A percentile compares a stretch with the other conserved stretches of the same genome.
phyloP scores from a whole-genome alignment of 2,113 vertebrate species.

The Pogona vitticeps region DNA sequence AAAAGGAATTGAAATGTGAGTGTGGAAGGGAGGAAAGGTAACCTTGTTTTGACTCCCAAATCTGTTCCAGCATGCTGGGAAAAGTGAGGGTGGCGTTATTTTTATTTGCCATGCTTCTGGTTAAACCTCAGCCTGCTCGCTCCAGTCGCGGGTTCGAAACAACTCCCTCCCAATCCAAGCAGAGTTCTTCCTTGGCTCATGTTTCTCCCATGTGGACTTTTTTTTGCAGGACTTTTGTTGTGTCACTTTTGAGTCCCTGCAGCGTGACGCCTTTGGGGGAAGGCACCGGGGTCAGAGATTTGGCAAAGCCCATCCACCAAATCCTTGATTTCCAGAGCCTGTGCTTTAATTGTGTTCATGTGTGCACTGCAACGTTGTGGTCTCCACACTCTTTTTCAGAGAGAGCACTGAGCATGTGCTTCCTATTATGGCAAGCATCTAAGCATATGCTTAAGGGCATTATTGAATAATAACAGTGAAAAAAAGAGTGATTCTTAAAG shows the following conservation, averaged over 20 bases:
- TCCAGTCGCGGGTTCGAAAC: background rate
- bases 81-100: background rate
- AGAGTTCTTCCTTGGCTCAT: background rate
- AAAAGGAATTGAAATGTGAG: background rate
- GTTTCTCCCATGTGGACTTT: background rate
- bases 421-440: background rate
- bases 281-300: background rate
- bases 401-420: background rate
- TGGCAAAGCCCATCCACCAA: background rate
- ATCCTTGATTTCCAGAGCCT: background rate
- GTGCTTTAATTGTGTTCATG: background rate
- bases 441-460: background rate
- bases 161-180: background rate
- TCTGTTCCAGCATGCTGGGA: rapidly evolving
- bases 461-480: background rate
- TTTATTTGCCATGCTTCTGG: background rate
- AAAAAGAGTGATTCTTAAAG: background rate
- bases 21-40: background rate
- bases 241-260: background rate
- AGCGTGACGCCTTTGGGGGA: background rate
- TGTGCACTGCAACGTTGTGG: background rate
- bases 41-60: background rate
- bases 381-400: background rate
- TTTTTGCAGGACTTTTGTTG: background rate
- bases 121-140: background rate